phyloP scores from a whole-genome alignment of 2,888 invertebrate species.

The Caenorhabditis sulstoni region DNA sequence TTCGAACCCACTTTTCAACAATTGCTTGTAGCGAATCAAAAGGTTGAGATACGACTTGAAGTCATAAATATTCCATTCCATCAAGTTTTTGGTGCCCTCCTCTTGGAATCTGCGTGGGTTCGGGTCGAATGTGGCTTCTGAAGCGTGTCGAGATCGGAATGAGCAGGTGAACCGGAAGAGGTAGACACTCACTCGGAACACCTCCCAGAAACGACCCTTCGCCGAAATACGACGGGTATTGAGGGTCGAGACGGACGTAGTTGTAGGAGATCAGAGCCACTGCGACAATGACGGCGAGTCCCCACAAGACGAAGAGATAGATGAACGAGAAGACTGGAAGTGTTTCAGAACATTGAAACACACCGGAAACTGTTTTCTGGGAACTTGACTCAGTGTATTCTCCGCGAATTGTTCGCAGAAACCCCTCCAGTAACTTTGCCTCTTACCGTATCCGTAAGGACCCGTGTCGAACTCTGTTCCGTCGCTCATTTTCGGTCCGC shows the following conservation, averaged over 20 bases:
- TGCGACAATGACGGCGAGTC: slow-evolving; percentile 43
- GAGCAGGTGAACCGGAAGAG: not conserved
- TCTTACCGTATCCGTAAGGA: slow-evolving; percentile 51
- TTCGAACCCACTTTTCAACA: slow-evolving; percentile 47
- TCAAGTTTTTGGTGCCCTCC: slow-evolving; percentile 39
- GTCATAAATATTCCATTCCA: slow-evolving; percentile 58
- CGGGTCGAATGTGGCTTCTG: slow-evolving; percentile 58
- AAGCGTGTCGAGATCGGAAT: slow-evolving; percentile 13
- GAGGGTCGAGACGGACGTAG: slow-evolving; percentile 39
- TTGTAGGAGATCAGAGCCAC: slow-evolving; percentile 42
- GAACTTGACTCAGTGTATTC: no score
- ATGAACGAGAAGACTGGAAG: slow-evolving; percentile 57
- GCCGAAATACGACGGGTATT: slow-evolving; percentile 60
- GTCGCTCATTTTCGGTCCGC: slow-evolving; percentile 60
- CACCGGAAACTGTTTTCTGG: no score
- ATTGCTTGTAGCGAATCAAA: slow-evolving; percentile 58
- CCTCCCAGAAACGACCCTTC: slow-evolving; percentile 58
- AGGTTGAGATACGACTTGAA: slow-evolving; percentile 46
- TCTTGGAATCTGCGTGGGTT: slow-evolving; percentile 55
- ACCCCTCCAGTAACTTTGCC: not conserved
- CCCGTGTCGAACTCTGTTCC: slow-evolving; percentile 60
- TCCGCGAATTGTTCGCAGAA: no score
- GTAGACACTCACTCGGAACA: slow-evolving; percentile 56
- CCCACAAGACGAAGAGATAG: slow-evolving; percentile 54
- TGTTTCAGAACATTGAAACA: no score